Percentiles rank a stretch among this genome's conserved stretches.
Evolutionary conservation across 2,113 vertebrate genomes (phyloP).

Genomic region (Patagioenas fasciata): DNA sequence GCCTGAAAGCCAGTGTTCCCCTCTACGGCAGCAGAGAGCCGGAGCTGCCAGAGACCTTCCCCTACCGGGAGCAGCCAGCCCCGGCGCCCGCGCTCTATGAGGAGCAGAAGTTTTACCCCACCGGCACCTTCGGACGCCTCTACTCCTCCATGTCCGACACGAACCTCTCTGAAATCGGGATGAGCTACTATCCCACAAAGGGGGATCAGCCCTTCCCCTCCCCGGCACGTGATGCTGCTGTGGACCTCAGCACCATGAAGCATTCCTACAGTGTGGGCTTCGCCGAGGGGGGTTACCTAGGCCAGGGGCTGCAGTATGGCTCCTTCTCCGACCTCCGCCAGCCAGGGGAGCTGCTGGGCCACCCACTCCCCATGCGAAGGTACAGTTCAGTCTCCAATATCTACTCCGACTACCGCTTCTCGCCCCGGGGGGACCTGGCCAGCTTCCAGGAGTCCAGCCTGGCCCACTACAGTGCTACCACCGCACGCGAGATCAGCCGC

Average conservation of each 20-base stretch:
- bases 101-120: constrained; percentile 81
- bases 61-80: constrained; percentile 78
- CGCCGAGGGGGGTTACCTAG: constrained; percentile 81
- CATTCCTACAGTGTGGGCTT: constrained; percentile 85
- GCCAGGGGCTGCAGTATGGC: constrained; percentile 92
- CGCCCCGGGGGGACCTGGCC: constrained; percentile 79
- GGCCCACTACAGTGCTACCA: constrained; percentile 96
- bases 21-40: constrained; percentile 76
- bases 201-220: constrained; percentile 82
- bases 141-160: constrained; percentile 96
- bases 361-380: constrained; percentile 88
- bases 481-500: constrained; percentile 93
- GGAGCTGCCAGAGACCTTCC: constrained; percentile 78
- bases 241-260: constrained; percentile 91
- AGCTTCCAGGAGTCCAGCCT: constrained; percentile 90
- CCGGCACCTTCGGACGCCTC: constrained; percentile 80
- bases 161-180: constrained; percentile 85
- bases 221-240: constrained; percentile 79
- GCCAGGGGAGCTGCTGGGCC: constrained; percentile 82
- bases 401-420: constrained; percentile 87
- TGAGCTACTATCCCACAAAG: constrained; percentile 83
- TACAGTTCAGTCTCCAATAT: constrained; percentile 97
- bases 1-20: constrained; percentile 65
- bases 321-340: constrained; percentile 95
- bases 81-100: constrained; percentile 69